phyloP scores from a whole-genome alignment of 1,140 invertebrate genomes.

The Zaprionus vittiger region DNA sequence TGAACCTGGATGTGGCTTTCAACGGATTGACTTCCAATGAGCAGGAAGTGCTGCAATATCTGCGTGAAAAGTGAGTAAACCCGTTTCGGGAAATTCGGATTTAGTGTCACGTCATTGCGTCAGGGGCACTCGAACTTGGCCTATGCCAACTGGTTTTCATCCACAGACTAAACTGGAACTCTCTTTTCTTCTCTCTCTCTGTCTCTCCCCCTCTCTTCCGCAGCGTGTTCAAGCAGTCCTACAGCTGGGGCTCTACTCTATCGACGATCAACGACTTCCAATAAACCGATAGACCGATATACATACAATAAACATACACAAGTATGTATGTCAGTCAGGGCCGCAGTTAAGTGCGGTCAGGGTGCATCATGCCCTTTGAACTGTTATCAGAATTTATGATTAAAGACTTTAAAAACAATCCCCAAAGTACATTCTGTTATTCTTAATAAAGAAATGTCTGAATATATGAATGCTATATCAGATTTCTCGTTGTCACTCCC shows the following conservation, averaged over 20 bases:
- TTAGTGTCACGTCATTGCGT: constrained; percentile 69
- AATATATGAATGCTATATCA: background rate
- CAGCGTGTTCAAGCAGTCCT: constrained; percentile 77
- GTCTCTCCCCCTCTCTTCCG: constrained; percentile 29
- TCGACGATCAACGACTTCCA: constrained; percentile 49
- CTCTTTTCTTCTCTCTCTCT: background rate
- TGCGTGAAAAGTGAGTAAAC: constrained; percentile 87
- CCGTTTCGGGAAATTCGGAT: constrained; percentile 53
- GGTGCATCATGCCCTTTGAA: background rate
- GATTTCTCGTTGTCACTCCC: background rate
- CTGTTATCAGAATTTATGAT: background rate
- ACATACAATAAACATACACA: background rate
- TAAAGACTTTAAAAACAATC: background rate
- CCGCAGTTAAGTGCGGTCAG: background rate
- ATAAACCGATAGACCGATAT: background rate
- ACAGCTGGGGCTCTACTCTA: constrained; percentile 77
- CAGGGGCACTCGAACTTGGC: constrained; percentile 67
- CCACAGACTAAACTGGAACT: constrained; percentile 25
- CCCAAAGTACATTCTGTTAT: background rate
- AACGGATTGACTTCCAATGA: constrained; percentile 88
- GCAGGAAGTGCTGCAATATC: constrained; percentile 86
- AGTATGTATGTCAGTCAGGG: background rate
- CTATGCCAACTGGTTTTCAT: constrained; percentile 52
- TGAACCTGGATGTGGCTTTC: constrained; percentile 87
- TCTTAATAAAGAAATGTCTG: background rate